Evolutionary conservation across 2,113 vertebrate species (phyloP), one percentile per base, ranked within the genome.

Genomic region (Cyprinus carpio): DNA sequence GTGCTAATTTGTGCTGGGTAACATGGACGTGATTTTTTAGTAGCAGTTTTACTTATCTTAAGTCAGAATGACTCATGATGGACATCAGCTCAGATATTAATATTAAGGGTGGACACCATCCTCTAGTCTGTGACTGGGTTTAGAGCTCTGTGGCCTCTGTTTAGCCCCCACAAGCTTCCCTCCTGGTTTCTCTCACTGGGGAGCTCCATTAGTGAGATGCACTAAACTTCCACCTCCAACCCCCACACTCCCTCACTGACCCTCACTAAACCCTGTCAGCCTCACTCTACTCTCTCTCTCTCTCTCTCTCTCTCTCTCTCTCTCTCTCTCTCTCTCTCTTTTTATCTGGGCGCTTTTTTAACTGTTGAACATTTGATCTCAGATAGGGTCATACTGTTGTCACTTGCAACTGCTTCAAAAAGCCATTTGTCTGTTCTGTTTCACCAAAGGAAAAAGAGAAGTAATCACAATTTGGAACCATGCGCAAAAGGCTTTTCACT

Each of bases 1-100:
- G 54, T 23, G 15, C 16, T 23, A 10, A 60, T 78, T 58, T 79
- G 23, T 62, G 56, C 76, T 43, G 76, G 34, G 31, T 79, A 23
- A 25, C 37, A 25, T 62, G 12, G 25, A 62, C 54, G 40, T 58
- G 29, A 34, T 20, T 54, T 31, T 65, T 65, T 75, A 27, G 49
- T 49, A 29, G 9, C 78, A 46, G 7, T 60, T 79, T 62, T 37
- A 31, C 7, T 27, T 18, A 64, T 34, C 58, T 37, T 12, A 37
- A 77, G 16, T 34, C 85, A 93, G 91, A 88, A 90, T 88, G 84
- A 87, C 87, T 89, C 90, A 79, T 72, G 27, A 89, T 90, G 92
- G 89, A 92, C 88, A 86, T 62, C 1, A 8, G 87, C 85, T 87
- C 20, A 87, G 89, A 92, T 93, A 92, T 90, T 87, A 92, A 90